Conservation (phyloP, 2,888 invertebrate genomes). For the Sphaeridia pumilis region DNA sequence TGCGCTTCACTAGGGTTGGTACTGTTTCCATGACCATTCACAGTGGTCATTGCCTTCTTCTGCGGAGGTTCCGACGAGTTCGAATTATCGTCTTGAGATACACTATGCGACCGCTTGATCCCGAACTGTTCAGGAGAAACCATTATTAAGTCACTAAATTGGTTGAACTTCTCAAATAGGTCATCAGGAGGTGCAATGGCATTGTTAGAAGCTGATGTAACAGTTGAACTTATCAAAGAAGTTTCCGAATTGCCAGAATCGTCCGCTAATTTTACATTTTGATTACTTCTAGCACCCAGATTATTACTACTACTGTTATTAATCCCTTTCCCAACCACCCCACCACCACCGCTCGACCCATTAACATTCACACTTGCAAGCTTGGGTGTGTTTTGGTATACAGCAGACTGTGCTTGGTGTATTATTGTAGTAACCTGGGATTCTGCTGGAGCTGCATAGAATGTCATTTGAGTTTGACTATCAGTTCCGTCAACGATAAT, state of each 20-base stretch:
- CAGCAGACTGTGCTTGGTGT: not conserved
- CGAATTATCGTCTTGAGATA: not conserved
- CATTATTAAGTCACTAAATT: slow-evolving; percentile 36
- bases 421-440: slow-evolving; percentile 17
- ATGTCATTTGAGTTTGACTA: slow-evolving; percentile 19
- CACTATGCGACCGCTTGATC: slow-evolving; percentile 24
- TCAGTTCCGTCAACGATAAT: slow-evolving; percentile 2
- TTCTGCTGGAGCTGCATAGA: slow-evolving; percentile 15
- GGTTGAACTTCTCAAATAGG: slow-evolving; percentile 35
- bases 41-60: slow-evolving; percentile 20
- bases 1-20: not conserved
- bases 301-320: slow-evolving; percentile 15
- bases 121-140: slow-evolving; percentile 36
- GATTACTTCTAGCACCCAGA: slow-evolving; percentile 7
- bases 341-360: slow-evolving; percentile 10
- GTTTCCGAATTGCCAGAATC: slow-evolving; percentile 3
- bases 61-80: slow-evolving; percentile 6
- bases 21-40: slow-evolving; percentile 15
- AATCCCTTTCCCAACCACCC: slow-evolving; percentile 14
- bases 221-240: not conserved
- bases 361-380: not conserved
- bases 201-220: not conserved
- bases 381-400: not conserved
- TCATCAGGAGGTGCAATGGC: slow-evolving; percentile 23
- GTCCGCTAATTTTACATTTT: slow-evolving; percentile 10